Percentiles rank a stretch among this genome's conserved stretches.
Evolutionary conservation across 2,113 vertebrate genomes (phyloP).

Genomic region (Caloenas nicobarica): DNA sequence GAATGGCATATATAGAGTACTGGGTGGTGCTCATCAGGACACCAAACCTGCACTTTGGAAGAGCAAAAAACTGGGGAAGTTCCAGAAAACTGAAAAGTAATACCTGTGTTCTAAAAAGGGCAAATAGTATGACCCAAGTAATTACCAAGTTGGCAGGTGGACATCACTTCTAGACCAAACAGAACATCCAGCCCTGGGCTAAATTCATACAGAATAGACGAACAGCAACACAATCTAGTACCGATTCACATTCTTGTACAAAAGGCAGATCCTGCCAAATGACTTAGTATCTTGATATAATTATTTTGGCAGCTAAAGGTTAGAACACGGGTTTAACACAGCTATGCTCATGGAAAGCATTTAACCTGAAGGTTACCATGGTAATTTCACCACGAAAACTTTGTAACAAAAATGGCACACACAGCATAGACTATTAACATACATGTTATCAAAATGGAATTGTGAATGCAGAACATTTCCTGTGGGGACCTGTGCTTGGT

Average conservation of each 20-base stretch:
- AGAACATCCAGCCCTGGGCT: neutral
- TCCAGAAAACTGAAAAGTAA: neutral
- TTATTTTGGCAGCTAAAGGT: neutral
- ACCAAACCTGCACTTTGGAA: neutral
- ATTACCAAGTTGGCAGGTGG: neutral
- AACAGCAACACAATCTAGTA: neutral
- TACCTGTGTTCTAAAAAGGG: neutral
- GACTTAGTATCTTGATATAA: neutral
- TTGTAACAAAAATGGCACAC: neutral
- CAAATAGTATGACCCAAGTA: neutral
- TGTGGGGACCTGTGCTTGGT: neutral
- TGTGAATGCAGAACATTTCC: neutral
- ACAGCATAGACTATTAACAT: neutral
- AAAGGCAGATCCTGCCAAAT: neutral
- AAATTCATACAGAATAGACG: neutral
- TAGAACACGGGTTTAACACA: neutral
- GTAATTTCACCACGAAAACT: neutral
- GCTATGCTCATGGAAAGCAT: neutral
- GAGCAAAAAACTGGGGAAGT: neutral
- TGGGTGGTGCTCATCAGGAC: neutral
- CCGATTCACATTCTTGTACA: neutral
- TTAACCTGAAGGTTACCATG: neutral
- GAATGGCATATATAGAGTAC: rapidly evolving
- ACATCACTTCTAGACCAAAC: neutral
- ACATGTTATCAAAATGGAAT: neutral